Percentiles rank a stretch among this genome's conserved stretches.
Evolutionary conservation across 2,888 invertebrate species (phyloP).

Genomic region (Drosophila austrosaltans): DNA sequence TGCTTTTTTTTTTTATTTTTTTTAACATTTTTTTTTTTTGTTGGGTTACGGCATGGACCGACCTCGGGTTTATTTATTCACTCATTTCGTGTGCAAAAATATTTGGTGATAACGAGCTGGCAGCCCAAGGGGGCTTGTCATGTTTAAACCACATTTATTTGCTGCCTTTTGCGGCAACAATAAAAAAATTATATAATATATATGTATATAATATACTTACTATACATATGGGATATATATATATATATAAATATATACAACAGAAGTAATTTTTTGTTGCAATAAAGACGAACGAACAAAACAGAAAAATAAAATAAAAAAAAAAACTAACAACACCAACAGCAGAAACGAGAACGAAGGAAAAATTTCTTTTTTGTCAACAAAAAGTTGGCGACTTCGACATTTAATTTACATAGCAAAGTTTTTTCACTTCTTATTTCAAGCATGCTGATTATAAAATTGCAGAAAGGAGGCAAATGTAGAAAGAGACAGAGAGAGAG

Average conservation of each 20-base stretch:
- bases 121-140: constrained; percentile 69
- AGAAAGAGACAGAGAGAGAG: constrained; percentile 46
- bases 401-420: constrained; percentile 78
- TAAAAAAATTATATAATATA: constrained; percentile 53
- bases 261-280: constrained; percentile 34
- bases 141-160: constrained; percentile 79
- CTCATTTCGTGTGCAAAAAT: constrained; percentile 78
- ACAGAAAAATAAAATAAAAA: constrained; percentile 20
- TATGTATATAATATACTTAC: neutral
- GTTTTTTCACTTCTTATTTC: constrained; percentile 57
- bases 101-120: constrained; percentile 77
- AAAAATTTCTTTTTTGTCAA: constrained; percentile 39
- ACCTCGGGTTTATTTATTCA: constrained; percentile 65
- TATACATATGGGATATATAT: neutral
- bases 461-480: constrained; percentile 32
- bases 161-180: constrained; percentile 53
- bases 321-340: neutral
- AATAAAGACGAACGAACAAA: constrained; percentile 26
- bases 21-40: constrained; percentile 9
- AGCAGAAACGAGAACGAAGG: constrained; percentile 1
- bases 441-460: constrained; percentile 69
- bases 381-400: constrained; percentile 67
- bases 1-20: neutral
- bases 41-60: constrained; percentile 11
- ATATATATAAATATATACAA: constrained; percentile 17